Evolutionary conservation across 2,113 vertebrate species (phyloP), one percentile per base, ranked within the genome.

Genomic region (Podocnemis expansa): DNA sequence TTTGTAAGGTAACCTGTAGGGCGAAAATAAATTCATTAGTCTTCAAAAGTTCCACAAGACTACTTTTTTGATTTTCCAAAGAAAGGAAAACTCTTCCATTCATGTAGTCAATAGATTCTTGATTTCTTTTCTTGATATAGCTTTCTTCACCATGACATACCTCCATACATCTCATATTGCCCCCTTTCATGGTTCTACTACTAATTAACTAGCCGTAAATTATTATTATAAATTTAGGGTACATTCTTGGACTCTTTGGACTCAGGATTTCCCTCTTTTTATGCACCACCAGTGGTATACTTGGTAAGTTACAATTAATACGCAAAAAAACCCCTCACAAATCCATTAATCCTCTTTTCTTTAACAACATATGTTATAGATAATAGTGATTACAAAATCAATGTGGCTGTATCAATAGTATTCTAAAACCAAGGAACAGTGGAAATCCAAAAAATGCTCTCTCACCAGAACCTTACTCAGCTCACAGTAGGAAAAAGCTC

Each of bases 261-360:
- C 10, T 86, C 45, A n/a, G 89, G 73, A 92, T 78, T 96, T 84
- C 82, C 45, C 51, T 88, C 25, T 31, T 58, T 58, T 58, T 58
- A 58, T 12, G 56, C 27, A 29, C 12, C 56, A 58, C 27, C 56
- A 58, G 56, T 5, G 29, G 11, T 58, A 58, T 29, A 29, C 25
- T 58, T 58, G 78, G 55, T n/a, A 49, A 94, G 76, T 85, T 54
- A 41, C n/a, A 83, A 86, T 88, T 93, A 95, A 91, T 91, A 89
- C 27, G 55, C n/a, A n/a, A n/a, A n/a, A n/a, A n/a, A n/a, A n/a
- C n/a, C n/a, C n/a, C n/a, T n/a, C n/a, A n/a, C n/a, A n/a, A n/a
- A n/a, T n/a, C n/a, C n/a, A n/a, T n/a, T n/a, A n/a, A n/a, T n/a
- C n/a, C n/a, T n/a, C n/a, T n/a, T n/a, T 58, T 58, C 56, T 58